phyloP scores from a whole-genome alignment of 2,888 invertebrate species.

The Watsonalla binaria region DNA sequence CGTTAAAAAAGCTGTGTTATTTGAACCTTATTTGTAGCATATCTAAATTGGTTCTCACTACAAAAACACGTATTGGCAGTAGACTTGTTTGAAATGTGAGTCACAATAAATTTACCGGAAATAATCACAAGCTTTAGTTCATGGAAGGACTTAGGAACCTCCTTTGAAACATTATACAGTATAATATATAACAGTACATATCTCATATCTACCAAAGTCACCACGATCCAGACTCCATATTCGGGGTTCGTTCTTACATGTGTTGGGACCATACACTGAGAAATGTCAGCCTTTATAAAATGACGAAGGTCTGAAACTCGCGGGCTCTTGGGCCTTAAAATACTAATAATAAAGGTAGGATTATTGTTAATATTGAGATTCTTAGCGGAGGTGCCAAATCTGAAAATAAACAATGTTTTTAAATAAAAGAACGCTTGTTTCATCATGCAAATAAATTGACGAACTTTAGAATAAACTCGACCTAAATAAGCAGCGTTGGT shows the following conservation, averaged over 20 bases:
- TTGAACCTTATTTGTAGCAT: conserved; percentile 26
- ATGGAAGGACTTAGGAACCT: not conserved
- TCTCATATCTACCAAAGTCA: no score
- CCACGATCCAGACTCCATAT: no score
- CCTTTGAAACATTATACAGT: not conserved
- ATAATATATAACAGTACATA: no score
- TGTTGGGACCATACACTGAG: no score
- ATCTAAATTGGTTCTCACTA: conserved; percentile 26
- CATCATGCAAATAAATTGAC: not conserved
- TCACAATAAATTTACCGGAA: conserved; percentile 12
- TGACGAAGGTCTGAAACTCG: no score
- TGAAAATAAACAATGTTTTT: conserved; percentile 15
- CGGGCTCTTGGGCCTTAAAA: conserved; percentile 6
- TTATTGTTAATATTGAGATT: conserved; percentile 13
- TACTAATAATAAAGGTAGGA: conserved; percentile 22
- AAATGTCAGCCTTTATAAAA: no score
- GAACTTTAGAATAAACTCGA: no score
- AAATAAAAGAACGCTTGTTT: not conserved
- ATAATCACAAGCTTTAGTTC: conserved; percentile 16
- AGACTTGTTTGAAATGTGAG: conserved; percentile 28
- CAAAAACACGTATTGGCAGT: conserved; percentile 29
- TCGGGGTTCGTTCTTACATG: no score
- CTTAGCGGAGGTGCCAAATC: conserved; percentile 15
- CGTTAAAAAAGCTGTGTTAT: conserved; percentile 9
- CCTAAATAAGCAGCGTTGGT: no score